Evolutionary conservation across 2,113 vertebrate genomes (phyloP).

Genomic region (Conger conger): DNA sequence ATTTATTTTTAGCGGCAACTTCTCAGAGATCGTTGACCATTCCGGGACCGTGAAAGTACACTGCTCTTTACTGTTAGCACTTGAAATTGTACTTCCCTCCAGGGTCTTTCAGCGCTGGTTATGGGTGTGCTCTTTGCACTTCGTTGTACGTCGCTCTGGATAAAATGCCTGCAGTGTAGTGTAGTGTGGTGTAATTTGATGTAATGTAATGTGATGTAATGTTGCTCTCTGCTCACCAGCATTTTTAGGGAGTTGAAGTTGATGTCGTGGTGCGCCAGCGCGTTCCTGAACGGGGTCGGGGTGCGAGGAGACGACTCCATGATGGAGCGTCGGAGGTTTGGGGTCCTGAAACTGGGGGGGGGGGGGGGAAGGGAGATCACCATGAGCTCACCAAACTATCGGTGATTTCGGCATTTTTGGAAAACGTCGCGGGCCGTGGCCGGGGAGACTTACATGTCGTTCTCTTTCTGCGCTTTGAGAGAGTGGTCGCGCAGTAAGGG

Average conservation of each 20-base stretch:
- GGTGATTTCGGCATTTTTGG: neutral
- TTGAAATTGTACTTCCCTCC: too few relatives aligned
- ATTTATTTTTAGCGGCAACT: too few relatives aligned
- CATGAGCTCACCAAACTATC: neutral
- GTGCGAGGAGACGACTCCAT: slow-evolving; percentile 89
- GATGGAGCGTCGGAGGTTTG: slow-evolving; percentile 89
- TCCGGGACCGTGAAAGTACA: too few relatives aligned
- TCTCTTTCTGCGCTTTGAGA: slow-evolving; percentile 85
- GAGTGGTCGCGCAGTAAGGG: slow-evolving; percentile 77
- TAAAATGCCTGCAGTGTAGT: too few relatives aligned
- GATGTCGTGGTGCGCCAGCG: slow-evolving; percentile 85
- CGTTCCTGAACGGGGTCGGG: slow-evolving; percentile 90
- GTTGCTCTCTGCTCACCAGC: slow-evolving; percentile 76
- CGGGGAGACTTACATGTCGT: slow-evolving; percentile 76
- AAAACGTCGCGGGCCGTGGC: neutral
- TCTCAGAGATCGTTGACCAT: too few relatives aligned
- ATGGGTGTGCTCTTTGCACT: too few relatives aligned
- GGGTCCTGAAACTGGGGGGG: slow-evolving; percentile 84
- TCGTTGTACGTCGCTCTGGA: too few relatives aligned
- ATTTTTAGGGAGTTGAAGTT: slow-evolving; percentile 90
- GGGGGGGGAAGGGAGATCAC: slow-evolving; percentile 13
- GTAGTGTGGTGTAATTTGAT: too few relatives aligned
- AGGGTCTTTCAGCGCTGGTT: too few relatives aligned
- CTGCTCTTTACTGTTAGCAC: too few relatives aligned
- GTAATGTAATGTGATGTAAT: too few relatives aligned